phyloP scores from a whole-genome alignment of 1,140 invertebrate species.

The Sipha flava region DNA sequence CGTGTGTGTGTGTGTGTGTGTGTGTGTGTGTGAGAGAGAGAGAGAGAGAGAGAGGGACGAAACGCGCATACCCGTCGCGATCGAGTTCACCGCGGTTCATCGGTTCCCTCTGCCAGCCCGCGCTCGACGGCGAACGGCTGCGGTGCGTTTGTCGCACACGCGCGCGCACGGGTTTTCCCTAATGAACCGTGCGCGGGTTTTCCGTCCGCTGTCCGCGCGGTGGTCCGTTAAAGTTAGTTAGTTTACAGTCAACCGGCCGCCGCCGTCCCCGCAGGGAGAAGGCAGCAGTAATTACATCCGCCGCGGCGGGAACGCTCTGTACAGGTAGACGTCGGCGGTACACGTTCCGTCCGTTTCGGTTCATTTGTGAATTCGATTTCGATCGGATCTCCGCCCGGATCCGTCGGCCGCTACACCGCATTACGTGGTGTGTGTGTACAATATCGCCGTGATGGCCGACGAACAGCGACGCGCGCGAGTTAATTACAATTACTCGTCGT shows the following conservation, averaged over 20 bases:
- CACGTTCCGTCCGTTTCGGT: background rate
- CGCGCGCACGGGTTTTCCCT: constrained; percentile 14
- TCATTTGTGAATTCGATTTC: background rate
- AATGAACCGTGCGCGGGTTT: constrained; percentile 15
- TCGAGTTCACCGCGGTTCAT: background rate
- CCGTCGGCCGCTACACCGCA: background rate
- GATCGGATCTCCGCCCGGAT: background rate
- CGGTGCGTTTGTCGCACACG: background rate
- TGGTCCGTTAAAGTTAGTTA: constrained; percentile 2
- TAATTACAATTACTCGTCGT: too few relatives aligned
- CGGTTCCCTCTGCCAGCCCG: background rate
- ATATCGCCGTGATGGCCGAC: too few relatives aligned
- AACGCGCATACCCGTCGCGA: background rate
- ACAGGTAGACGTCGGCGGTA: background rate
- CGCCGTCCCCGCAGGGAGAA: too few relatives aligned
- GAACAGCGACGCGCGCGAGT: too few relatives aligned
- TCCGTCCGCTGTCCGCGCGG: background rate
- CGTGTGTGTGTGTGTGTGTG: too few relatives aligned
- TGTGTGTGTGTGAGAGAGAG: too few relatives aligned
- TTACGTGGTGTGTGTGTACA: too few relatives aligned
- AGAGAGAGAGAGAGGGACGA: too few relatives aligned
- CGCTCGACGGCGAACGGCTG: background rate
- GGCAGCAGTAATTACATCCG: background rate
- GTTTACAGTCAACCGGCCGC: background rate
- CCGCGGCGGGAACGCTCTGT: background rate